phyloP scores from a whole-genome alignment of 2,888 invertebrate species.

The Pilophorus perplexus region DNA sequence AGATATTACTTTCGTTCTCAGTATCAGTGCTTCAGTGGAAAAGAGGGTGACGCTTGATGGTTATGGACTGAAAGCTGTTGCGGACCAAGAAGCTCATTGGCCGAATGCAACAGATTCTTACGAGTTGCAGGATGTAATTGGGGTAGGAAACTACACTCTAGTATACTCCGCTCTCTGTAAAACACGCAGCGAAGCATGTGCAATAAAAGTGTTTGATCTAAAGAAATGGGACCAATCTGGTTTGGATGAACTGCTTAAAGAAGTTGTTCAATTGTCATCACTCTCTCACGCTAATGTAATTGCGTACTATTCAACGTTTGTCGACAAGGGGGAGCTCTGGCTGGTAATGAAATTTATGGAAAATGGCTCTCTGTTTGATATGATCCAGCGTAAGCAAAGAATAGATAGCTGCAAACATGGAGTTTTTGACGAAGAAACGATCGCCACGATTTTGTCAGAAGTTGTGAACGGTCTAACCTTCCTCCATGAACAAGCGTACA shows the following conservation, averaged over 20 bases:
- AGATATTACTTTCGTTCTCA: no score
- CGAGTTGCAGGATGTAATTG: no score
- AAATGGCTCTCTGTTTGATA: conserved; percentile 83
- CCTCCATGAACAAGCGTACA: conserved; percentile 97
- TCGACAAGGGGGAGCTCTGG: conserved; percentile 95
- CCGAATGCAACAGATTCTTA: no score
- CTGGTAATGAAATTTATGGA: conserved; percentile 89
- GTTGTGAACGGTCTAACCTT: conserved; percentile 96
- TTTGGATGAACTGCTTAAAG: conserved; percentile 85
- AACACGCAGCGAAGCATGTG: conserved; percentile 90
- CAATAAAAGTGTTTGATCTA: conserved; percentile 96
- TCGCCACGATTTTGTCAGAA: conserved; percentile 93
- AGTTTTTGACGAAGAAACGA: conserved; percentile 95
- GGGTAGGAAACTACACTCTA: no score
- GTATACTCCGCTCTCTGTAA: conserved; percentile 91
- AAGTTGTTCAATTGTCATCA: conserved; percentile 94
- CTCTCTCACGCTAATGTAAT: conserved; percentile 99
- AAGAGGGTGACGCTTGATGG: no score
- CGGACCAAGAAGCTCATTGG: no score
- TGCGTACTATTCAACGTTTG: conserved; percentile 97
- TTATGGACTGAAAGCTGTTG: no score
- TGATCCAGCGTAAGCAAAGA: conserved; percentile 92
- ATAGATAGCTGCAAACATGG: conserved; percentile 89
- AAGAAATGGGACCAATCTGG: conserved; percentile 99
- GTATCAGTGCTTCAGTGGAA: no score